Percentiles rank a stretch among this genome's conserved stretches.
These are phyloP conservation scores for Poecile atricapillus DNA, from an alignment of 2,113 vertebrate genomes.

Conservation along the genomic window DNA sequence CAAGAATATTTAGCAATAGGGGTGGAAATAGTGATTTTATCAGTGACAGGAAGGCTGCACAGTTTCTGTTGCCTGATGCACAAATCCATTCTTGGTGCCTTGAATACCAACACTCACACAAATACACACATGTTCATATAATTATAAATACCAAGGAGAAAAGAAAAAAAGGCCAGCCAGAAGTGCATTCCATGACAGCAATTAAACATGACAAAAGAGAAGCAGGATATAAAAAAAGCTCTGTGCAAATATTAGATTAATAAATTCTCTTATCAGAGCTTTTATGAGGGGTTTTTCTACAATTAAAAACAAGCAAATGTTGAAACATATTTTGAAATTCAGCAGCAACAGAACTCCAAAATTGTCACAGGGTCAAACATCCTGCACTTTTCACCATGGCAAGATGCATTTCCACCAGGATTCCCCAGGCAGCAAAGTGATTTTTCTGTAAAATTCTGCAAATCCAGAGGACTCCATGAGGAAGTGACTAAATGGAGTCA, in stretches of 20 bases:
- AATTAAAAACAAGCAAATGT: accelerated
- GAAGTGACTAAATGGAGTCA: background rate
- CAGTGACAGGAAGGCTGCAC: background rate
- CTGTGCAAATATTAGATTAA: background rate
- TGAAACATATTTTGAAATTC: background rate
- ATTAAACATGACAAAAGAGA: background rate
- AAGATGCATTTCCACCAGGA: background rate
- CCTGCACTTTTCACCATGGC: background rate
- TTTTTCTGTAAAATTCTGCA: background rate
- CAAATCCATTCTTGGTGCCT: background rate
- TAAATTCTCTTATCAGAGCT: background rate
- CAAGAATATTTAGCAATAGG: background rate
- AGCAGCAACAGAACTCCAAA: background rate
- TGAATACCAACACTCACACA: background rate
- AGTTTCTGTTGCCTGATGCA: background rate
- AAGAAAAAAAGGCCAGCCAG: background rate
- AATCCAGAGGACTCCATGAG: background rate
- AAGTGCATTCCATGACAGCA: background rate
- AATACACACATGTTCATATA: background rate
- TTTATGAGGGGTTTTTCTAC: background rate
- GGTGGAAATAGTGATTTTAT: background rate
- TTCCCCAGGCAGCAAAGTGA: background rate
- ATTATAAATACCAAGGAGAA: background rate
- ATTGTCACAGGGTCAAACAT: background rate
- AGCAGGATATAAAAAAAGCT: background rate